Evolutionary conservation across 2,888 invertebrate species (phyloP), one percentile per base, ranked within the genome.

Genomic region (Amphipyra tragopoginis): DNA sequence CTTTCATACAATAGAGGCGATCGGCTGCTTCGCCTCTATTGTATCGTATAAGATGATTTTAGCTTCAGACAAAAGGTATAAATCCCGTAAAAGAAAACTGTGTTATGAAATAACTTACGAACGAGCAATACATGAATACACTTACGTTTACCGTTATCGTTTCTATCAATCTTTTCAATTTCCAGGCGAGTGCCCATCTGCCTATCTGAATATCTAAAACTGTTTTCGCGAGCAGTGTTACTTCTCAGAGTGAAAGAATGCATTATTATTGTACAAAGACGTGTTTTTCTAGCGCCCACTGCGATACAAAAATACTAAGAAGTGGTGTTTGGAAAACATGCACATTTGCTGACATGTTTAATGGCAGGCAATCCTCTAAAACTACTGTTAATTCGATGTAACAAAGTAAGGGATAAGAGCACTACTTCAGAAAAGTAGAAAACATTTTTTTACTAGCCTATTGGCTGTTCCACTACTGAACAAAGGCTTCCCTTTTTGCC

Each of bases 141-240:
- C 56, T 55, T 65, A 60, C 52, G 64, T 62, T 49, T 50, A 33
- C 62, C 33, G 65, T 65, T 79, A 81, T 79, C 80, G 60, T 47
- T 50, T 47, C 68, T 60, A 21, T 75, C 65, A 72, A 82, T 80
- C 77, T 72, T 50, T 65, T 69, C 59, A 63, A 75, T 79, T 77
- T 74, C 75, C 72, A 79, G 59, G 52, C 50, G 72, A 75, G 21
- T 21, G 21, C 21, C 21, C 21, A 21, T 21, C 21, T 21, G 59
- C 45, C 50, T 66, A 54, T 50, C 45, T 26, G 45, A 66, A 63
- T 47, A 70, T 21, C 50, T 39, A 40, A 45, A 54, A 45, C 50
- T 26, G 33, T 50, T 63, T 42, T 47, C 26, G 13, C 45, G 40
- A 38, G n/a, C 13, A 21, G 21, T 54, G 13, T 33, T 60, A 21